These are phyloP conservation scores for Podarcis raffonei DNA, from an alignment of 2,113 vertebrate genomes.

Conservation along the genomic window DNA sequence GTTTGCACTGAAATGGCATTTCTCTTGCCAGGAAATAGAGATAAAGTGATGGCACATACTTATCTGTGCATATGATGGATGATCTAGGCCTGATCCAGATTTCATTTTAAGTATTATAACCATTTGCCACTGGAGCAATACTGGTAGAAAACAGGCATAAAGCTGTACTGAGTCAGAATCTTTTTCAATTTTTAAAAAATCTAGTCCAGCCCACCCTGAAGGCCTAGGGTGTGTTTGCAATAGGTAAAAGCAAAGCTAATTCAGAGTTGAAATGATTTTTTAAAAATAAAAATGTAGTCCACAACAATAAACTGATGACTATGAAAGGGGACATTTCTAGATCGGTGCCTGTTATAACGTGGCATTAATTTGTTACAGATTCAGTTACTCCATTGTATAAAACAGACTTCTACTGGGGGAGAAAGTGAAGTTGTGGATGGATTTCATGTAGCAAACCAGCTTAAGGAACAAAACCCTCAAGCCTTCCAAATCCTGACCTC, in stretches of 20 bases:
- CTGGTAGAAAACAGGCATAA: background rate
- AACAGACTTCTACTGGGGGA: slow-evolving; percentile 84
- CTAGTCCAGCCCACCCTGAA: background rate
- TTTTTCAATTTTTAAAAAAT: background rate
- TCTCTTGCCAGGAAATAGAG: background rate
- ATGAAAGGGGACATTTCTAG: slow-evolving; percentile 17
- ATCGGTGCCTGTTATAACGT: background rate
- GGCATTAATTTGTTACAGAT: slow-evolving; percentile 76
- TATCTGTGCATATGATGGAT: background rate
- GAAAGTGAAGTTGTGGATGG: slow-evolving; percentile 91
- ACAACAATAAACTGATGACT: background rate
- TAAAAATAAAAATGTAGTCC: background rate
- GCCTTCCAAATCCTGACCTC: slow-evolving; percentile 85
- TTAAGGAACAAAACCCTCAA: slow-evolving; percentile 83
- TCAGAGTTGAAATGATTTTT: background rate
- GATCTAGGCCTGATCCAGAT: too few species aligned
- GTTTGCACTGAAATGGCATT: background rate
- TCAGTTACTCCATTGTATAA: slow-evolving; percentile 93
- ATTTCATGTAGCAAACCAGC: slow-evolving; percentile 82
- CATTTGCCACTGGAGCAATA: background rate
- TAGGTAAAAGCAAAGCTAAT: background rate
- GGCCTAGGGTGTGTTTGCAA: background rate
- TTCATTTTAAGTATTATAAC: background rate
- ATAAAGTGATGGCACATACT: background rate
- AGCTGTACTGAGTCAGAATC: background rate